Percentiles rank a stretch among this genome's conserved stretches.
Conservation (phyloP, 2,888 invertebrate genomes). For the Clitarchus hookeri region DNA sequence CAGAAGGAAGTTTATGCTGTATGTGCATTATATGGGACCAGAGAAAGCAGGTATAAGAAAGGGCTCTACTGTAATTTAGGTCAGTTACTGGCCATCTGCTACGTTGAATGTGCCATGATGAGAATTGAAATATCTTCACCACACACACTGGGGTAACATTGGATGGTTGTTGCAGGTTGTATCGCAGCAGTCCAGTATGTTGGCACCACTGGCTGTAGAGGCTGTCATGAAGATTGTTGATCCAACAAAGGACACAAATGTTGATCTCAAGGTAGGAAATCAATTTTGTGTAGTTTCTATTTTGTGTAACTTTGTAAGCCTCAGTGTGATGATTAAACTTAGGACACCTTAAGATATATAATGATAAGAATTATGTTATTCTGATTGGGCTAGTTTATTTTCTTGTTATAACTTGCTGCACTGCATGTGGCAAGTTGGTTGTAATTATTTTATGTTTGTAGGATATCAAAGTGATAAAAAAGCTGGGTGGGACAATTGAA, state of each 20-base stretch:
- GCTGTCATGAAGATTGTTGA: slow-evolving; percentile 88
- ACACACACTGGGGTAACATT: no score
- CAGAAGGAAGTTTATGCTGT: no score
- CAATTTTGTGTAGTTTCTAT: no score
- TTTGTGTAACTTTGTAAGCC: background rate
- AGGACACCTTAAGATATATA: background rate
- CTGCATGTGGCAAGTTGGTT: background rate
- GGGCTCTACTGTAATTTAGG: no score
- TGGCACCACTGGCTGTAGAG: slow-evolving; percentile 97
- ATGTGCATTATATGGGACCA: no score
- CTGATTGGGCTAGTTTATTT: no score
- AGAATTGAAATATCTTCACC: no score
- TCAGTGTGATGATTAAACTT: background rate
- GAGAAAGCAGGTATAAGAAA: no score
- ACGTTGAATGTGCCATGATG: no score
- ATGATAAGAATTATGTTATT: no score
- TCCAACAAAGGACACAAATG: slow-evolving; percentile 71
- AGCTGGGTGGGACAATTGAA: slow-evolving; percentile 95
- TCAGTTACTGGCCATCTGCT: no score
- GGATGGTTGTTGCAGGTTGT: slow-evolving; percentile 69
- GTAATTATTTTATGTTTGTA: slow-evolving; percentile 44
- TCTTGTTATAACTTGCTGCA: background rate
- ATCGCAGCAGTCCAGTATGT: slow-evolving; percentile 92
- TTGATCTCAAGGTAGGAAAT: slow-evolving; percentile 73
- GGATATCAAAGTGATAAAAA: slow-evolving; percentile 96